These are phyloP conservation scores for Pseudorasbora parva DNA, from an alignment of 2,113 vertebrate genomes.

Conservation along the genomic window DNA sequence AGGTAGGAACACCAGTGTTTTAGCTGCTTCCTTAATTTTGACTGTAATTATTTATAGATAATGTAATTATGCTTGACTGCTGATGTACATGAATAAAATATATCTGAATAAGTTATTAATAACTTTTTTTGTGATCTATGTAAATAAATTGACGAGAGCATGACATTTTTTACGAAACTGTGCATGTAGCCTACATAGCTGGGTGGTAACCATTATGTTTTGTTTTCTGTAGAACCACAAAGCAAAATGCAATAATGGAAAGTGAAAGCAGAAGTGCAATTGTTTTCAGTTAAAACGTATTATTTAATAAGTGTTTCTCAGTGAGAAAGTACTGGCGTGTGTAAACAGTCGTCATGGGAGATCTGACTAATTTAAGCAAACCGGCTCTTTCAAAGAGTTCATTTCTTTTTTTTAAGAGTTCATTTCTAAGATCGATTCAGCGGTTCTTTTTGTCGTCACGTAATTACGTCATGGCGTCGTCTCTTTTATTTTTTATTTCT, in stretches of 20 bases:
- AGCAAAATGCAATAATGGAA: not conserved
- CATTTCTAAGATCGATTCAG: not conserved
- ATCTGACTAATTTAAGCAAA: not conserved
- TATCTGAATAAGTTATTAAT: not conserved
- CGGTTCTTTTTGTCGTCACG: not conserved
- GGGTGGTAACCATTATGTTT: not conserved
- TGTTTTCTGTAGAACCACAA: not conserved
- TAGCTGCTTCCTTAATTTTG: not conserved
- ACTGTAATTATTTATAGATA: not conserved
- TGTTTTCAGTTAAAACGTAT: not conserved
- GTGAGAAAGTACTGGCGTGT: not conserved
- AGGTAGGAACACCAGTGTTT: constrained; percentile 51
- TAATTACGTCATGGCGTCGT: no score
- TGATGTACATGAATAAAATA: not conserved
- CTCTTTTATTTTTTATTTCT: no score
- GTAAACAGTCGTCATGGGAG: not conserved
- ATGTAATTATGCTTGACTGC: not conserved
- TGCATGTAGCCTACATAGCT: not conserved
- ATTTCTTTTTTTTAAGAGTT: not conserved
- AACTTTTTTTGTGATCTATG: no score
- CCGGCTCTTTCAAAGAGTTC: not conserved
- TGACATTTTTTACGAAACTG: not conserved
- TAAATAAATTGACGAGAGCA: no score
- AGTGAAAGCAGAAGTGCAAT: not conserved
- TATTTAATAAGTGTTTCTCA: not conserved